Base-by-base conservation (phyloP, 1,140 invertebrate species). In the Vanessa tameamea region DNA sequence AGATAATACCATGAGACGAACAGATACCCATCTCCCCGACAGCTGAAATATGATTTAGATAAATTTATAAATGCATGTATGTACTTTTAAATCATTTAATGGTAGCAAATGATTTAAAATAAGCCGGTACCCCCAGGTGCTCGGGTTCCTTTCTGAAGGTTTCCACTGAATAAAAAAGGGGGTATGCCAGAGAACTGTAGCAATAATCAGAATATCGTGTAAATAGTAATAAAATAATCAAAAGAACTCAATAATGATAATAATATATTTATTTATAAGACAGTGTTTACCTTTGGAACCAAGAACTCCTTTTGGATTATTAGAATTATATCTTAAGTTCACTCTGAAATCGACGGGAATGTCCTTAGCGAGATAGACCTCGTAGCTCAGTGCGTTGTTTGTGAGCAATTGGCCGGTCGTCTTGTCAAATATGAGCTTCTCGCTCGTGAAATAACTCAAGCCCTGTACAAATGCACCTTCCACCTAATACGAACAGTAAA, bases 401-500 rank as follows among this genome's bases (percentile, higher is more conserved):
- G 96, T 97, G 0, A 96, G 90, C 16, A 96, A 90, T 73, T 93
- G 88, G 14, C 96, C 97, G 16, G 95, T 96, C 47, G 93, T 76
- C 15, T 93, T 87, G 83, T 97, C 94, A 76, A 94, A 95, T 0
- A 95, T 92, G 20, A 97, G 88, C 72, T 96, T 93, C 88, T 98
- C 97, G 4, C 88, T 93, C 0, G 96, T 95, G 93, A 95, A 97
- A 82, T 97, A 96, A 47, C 97, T 97, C 3, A 97, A 76, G 3
- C 97, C 97, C 96, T 98, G 98, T 3, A 98, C 91, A 85, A 97
- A 97, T 1, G 96, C 96, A 11, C 97, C 98, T 94, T 97, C 97
- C 2, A 94, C 82, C 89, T 91, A 43, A 43, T 43, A 48, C 14
- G 15, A 20, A 69, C 16, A 50, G 20, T 0, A 43, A 47, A 55